phyloP scores from a whole-genome alignment of 1,140 invertebrate species.

The Druon quercuslanigerum region DNA sequence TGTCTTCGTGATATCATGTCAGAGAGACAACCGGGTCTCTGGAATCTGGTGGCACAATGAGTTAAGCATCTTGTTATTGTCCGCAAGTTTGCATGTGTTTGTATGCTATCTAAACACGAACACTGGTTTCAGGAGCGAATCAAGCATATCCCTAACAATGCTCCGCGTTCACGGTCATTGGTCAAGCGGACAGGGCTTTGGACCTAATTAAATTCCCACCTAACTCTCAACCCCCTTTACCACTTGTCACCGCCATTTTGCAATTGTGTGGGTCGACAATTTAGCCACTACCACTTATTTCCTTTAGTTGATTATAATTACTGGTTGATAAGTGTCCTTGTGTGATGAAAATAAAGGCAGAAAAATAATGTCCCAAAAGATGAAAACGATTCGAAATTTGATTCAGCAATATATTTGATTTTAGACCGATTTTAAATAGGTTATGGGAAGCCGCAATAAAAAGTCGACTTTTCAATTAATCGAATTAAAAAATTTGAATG shows the following conservation, averaged over 20 bases:
- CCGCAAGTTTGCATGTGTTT: background rate
- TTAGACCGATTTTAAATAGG: too few species aligned
- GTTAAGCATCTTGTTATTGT: background rate
- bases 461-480: too few species aligned
- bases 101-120: conserved; percentile 22
- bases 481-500: too few species aligned
- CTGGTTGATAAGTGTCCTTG: too few species aligned
- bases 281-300: background rate
- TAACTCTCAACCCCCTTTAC: conserved; percentile 44
- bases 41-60: conserved; percentile 9
- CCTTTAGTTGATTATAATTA: background rate
- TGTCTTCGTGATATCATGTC: conserved; percentile 8
- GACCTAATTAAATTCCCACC: conserved; percentile 66
- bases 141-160: conserved; percentile 55
- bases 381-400: too few species aligned
- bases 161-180: conserved; percentile 64
- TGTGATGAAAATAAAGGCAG: too few species aligned
- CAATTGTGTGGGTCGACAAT: background rate
- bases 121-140: conserved; percentile 53
- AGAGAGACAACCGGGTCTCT: conserved; percentile 11
- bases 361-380: too few species aligned
- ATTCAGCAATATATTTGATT: too few species aligned
- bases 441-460: too few species aligned
- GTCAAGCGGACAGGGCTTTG: conserved; percentile 61
- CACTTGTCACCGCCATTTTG: background rate